Evolutionary conservation across 2,797 vertebrate species (phyloP).

Genomic region (Sebastes umbrosus): DNA sequence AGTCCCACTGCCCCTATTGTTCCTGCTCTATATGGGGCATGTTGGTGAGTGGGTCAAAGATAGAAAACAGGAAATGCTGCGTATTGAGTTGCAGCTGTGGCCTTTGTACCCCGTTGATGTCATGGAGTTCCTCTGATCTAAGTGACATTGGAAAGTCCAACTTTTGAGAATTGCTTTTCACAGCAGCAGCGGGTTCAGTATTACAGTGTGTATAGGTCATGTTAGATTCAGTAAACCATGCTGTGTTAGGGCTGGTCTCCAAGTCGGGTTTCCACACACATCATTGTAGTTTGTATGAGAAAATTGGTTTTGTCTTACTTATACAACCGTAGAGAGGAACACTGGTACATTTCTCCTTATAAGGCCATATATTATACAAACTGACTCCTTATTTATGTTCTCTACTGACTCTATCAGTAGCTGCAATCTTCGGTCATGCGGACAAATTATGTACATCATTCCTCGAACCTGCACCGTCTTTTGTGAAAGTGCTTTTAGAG

Average conservation of each 20-base stretch:
- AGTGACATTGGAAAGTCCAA: constrained; percentile 39
- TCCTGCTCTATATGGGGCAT: neutral
- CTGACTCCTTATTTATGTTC: too few relatives aligned
- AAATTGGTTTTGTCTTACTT: too few relatives aligned
- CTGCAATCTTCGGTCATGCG: accelerated
- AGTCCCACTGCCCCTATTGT: constrained; percentile 6
- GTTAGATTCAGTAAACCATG: neutral
- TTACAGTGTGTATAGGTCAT: neutral
- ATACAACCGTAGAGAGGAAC: too few relatives aligned
- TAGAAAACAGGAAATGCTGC: constrained; percentile 35
- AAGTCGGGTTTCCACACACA: neutral
- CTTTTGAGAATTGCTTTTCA: constrained; percentile 6
- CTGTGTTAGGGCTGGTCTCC: neutral
- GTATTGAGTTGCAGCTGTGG: constrained; percentile 63
- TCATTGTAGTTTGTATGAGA: neutral
- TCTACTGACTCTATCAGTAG: too few relatives aligned
- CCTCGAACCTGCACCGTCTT: too few relatives aligned
- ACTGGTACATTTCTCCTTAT: too few relatives aligned
- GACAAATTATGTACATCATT: too few relatives aligned
- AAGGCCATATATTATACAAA: too few relatives aligned
- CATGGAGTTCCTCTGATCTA: constrained; percentile 34
- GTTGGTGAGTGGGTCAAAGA: neutral
- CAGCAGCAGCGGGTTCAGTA: neutral
- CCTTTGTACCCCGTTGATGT: constrained; percentile 51
- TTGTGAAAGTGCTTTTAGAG: too few relatives aligned